A percentile compares a stretch with the other conserved stretches of the same genome.
These are phyloP conservation scores for Lasioglossum vierecki DNA, from an alignment of 2,888 invertebrate species.

Conservation along the genomic window DNA sequence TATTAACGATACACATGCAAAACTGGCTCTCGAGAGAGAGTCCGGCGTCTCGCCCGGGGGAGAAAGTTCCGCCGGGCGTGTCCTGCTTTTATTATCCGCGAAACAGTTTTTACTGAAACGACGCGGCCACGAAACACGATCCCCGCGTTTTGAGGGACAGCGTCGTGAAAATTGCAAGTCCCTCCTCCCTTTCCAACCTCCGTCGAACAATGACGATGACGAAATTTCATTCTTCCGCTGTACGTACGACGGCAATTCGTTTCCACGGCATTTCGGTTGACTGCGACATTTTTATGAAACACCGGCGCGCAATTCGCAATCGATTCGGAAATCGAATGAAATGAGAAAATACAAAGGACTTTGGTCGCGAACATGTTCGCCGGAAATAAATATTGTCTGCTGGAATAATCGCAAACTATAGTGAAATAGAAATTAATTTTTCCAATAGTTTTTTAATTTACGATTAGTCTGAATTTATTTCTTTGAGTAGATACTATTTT, in stretches of 20 bases:
- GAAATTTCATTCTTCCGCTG: neutral
- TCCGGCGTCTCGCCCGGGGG: neutral
- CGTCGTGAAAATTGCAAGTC: neutral
- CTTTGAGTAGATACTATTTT: too few species aligned
- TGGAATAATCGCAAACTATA: too few species aligned
- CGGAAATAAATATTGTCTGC: too few species aligned
- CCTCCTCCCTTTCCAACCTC: neutral
- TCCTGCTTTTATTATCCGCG: constrained; percentile 10
- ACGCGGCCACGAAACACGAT: neutral
- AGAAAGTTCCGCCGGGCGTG: constrained; percentile 3
- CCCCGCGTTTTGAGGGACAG: neutral
- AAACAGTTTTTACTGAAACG: neutral
- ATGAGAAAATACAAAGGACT: neutral
- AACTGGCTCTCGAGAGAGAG: neutral
- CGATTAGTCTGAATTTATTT: too few species aligned
- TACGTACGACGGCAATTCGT: neutral
- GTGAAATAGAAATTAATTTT: too few species aligned
- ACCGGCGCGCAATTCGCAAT: neutral
- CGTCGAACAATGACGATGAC: neutral
- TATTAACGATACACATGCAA: constrained; percentile 17
- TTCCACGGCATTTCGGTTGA: neutral
- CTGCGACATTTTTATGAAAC: neutral
- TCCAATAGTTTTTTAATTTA: too few species aligned
- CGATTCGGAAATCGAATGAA: neutral
- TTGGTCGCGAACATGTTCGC: neutral